Base-by-base conservation (phyloP, 92 coral and sea anemone species). In the Paragorgia papillata region DNA sequence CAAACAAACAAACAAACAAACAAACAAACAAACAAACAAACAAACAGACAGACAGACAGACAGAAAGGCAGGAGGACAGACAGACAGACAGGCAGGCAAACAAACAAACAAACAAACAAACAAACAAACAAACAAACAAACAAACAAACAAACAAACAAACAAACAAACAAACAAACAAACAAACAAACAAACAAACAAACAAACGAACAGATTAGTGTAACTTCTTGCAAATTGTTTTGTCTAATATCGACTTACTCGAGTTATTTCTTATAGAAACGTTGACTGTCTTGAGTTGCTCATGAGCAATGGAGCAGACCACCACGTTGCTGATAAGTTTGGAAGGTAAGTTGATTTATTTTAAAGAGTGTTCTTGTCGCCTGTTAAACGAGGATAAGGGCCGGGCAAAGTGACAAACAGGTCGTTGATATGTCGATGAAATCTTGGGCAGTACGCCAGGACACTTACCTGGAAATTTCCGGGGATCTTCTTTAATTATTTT, bases 311-410 rank as follows among this genome's bases (percentile, higher is more conserved):
- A 21, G 96, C 96, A 56, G 92, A 94, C 73, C 84, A 82, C 33
- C 83, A 86, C 84, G 90, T 88, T 37, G 80, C 88, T 37, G 98
- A 94, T 83, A 94, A 86, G 48, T 81, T 91, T 65, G 98, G 98
- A 69, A 90, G 98, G 98, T 93, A 80, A 39, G 87, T 37, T 49
- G 10, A 7, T 18, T 33, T 31, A 7, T 21, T 32, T 15, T 20
- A 4, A 18, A 17, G 14, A 17, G 30, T 8, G 24, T 17, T 44
- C 33, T 64, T n/a, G 66, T 25, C 7, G 31, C 27, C 9, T 7
- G 44, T 19, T 41, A 62, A 41, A 46, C 53, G 53, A 6, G 53
- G n/a, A 46, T 15, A n/a, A 46, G 53, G 2, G n/a, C 9, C n/a
- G 62, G 29, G n/a, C n/a, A n/a, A n/a, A n/a, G n/a, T n/a, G n/a